Evolutionary conservation across 2,113 vertebrate species (phyloP).

Genomic region (Crotalus horridus): DNA sequence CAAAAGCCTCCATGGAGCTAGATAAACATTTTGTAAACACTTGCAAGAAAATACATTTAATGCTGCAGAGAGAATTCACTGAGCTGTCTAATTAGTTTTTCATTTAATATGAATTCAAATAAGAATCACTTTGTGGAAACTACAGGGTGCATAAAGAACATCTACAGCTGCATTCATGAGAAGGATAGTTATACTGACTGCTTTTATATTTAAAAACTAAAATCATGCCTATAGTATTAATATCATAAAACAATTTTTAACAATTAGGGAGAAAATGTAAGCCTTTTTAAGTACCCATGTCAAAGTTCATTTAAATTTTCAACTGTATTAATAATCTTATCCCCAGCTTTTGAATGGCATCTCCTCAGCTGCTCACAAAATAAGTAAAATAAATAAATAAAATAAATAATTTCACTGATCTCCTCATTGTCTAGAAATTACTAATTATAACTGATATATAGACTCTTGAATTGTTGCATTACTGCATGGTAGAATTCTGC

Average conservation of each 20-base stretch:
- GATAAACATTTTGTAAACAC: slow-evolving; percentile 31
- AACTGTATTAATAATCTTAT: not conserved
- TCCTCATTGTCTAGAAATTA: not conserved
- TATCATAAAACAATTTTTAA: not conserved
- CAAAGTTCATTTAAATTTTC: not conserved
- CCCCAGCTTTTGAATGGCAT: not conserved
- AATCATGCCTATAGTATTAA: not conserved
- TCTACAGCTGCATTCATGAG: not conserved
- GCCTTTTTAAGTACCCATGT: not conserved
- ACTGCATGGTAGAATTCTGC: not conserved
- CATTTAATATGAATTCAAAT: slow-evolving; percentile 26
- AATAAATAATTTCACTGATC: not conserved
- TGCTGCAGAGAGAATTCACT: slow-evolving; percentile 15
- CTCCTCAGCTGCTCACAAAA: not conserved
- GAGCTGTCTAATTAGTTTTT: slow-evolving; percentile 29
- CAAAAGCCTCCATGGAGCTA: slow-evolving; percentile 19
- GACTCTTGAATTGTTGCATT: not conserved
- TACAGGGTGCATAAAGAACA: not conserved
- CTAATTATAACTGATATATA: not conserved
- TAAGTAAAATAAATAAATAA: not conserved
- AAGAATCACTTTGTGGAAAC: slow-evolving; percentile 11
- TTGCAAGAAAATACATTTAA: slow-evolving; percentile 28
- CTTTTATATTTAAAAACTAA: not conserved
- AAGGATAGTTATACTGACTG: not conserved
- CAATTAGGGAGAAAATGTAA: not conserved